A percentile compares a stretch with the other conserved stretches of the same genome.
Conservation (phyloP, 1,140 invertebrate genomes). For the Zelostemma sp. region DNA sequence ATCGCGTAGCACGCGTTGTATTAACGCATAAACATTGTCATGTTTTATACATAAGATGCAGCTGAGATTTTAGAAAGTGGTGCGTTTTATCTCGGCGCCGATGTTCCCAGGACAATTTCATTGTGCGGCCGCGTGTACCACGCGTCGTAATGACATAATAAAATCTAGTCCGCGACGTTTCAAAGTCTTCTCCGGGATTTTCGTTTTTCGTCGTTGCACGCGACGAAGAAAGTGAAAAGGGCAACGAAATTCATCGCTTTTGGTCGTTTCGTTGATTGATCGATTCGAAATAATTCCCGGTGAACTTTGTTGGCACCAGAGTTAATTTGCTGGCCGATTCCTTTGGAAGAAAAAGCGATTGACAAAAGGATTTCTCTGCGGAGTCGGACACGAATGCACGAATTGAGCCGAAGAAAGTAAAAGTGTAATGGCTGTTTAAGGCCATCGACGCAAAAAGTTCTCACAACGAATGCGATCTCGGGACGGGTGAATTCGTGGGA, state of each 20-base stretch:
- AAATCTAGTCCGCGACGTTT: neutral
- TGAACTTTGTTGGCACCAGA: too few species aligned
- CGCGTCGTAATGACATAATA: neutral
- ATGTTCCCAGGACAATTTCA: constrained; percentile 21
- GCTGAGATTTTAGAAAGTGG: constrained; percentile 33
- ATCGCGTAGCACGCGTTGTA: constrained; percentile 2
- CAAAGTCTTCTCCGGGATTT: neutral
- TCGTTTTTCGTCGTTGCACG: neutral
- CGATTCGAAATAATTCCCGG: too few species aligned
- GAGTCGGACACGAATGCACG: neutral
- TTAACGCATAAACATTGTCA: neutral
- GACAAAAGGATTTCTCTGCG: constrained; percentile 4
- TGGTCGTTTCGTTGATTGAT: too few species aligned
- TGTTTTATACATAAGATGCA: constrained; percentile 20
- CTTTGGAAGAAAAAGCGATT: neutral
- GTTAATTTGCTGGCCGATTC: too few species aligned
- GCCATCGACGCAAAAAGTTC: constrained; percentile 24
- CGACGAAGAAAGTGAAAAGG: too few species aligned
- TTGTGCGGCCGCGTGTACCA: constrained; percentile 7
- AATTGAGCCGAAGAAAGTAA: constrained; percentile 36
- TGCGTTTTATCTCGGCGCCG: constrained; percentile 3
- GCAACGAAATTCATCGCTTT: too few species aligned
- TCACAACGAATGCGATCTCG: constrained; percentile 20
- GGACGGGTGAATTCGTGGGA: constrained; percentile 29
- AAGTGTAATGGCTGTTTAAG: constrained; percentile 34